Base-by-base conservation (phyloP, 2,888 invertebrate genomes). In the Dryomyza anilis region DNA sequence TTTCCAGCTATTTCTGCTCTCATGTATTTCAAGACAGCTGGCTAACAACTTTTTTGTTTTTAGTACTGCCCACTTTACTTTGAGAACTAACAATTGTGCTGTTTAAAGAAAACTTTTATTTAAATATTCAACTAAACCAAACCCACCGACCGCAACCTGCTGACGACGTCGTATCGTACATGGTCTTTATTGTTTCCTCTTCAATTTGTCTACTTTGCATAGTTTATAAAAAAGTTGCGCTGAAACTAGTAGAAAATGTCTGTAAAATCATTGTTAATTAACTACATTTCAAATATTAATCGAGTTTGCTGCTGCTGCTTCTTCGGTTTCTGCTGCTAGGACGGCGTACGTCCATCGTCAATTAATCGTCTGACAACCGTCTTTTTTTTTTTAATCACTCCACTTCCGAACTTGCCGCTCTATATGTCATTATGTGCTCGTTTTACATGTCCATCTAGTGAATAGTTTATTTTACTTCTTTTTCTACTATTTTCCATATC, bases 211-310 rank as follows among this genome's bases (percentile, higher is more conserved):
- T 12, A 30, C 30, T 16, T 4, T 2, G n/a, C 5, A 12, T 43
- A 43, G 16, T 27, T 27, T 57, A 43, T 27, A 5, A 39, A 56
- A 25, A 56, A 56, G 56, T 56, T 56, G n/a, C 36, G 23, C n/a
- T 56, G 19, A 6, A 4, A 46, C n/a, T 27, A 25, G 50, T 7
- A 50, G 25, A 55, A 55, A n/a, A 16, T 36, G 21, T 21, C 23
- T 16, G 29, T 25, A 50, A 68, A 72, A 67, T 69, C 67, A 69
- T 71, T 67, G 66, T 65, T 70, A 70, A 72, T 72, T 72, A 69
- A 72, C 62, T 61, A 60, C 64, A 58, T 67, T 70, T 71, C 66
- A 70, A 72, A 69, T 70, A 71, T 68, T 69, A 66, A 70, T 69
- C 70, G 63, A 62, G 64, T 63, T 60, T 21, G 23, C 27, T 60